These are phyloP conservation scores for Xanthorhoe designata DNA, from an alignment of 2,888 invertebrate genomes.

Conservation along the genomic window DNA sequence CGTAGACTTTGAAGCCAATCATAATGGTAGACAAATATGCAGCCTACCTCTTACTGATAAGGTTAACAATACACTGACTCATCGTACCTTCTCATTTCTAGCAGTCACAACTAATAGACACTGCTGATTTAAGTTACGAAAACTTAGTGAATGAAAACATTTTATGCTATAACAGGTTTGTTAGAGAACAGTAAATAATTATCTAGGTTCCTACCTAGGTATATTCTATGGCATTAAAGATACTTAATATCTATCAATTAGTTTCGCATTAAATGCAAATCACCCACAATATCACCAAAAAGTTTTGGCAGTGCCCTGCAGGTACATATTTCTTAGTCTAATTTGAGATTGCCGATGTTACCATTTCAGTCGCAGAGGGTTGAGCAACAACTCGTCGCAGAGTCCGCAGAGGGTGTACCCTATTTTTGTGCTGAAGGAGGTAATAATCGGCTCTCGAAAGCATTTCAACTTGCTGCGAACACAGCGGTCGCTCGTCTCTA, in stretches of 20 bases:
- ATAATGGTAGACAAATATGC: background rate
- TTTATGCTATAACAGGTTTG: background rate
- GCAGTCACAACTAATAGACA: background rate
- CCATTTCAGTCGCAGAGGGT: constrained; percentile 10
- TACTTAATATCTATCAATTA: background rate
- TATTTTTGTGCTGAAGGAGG: constrained; percentile 50
- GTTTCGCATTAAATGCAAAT: constrained; percentile 22
- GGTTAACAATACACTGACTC: background rate
- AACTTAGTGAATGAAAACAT: background rate
- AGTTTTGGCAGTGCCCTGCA: constrained; percentile 19
- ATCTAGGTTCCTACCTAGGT: background rate
- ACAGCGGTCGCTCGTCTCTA: constrained; percentile 54
- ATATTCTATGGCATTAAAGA: background rate
- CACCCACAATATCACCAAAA: constrained; percentile 12
- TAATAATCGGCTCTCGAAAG: constrained; percentile 54
- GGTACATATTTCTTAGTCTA: constrained; percentile 15
- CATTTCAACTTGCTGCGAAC: constrained; percentile 59
- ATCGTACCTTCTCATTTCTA: background rate
- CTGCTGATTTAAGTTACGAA: background rate
- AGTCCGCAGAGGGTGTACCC: constrained; percentile 43
- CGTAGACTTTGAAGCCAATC: background rate
- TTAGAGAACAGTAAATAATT: background rate
- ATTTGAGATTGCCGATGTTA: constrained; percentile 3
- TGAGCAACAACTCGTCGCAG: constrained; percentile 36
- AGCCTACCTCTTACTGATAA: background rate